Conservation (phyloP, 2,888 invertebrate species). For the Scaptomyza cyrtandrae region DNA sequence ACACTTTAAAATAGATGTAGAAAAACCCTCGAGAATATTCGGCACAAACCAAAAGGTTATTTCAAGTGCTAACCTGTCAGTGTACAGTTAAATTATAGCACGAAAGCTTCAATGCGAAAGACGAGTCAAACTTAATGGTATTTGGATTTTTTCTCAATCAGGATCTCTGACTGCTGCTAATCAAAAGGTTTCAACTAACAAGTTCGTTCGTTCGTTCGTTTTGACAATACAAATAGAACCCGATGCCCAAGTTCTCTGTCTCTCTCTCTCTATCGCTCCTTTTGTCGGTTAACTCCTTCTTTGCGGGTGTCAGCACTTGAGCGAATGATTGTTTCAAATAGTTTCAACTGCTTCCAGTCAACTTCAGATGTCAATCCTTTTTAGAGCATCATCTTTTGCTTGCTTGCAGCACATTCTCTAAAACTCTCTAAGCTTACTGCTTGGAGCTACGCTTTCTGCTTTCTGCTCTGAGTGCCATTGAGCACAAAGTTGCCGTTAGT, state of each 20-base stretch:
- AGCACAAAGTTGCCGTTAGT: slow-evolving; percentile 54
- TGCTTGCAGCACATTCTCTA: slow-evolving; percentile 28
- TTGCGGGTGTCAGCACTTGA: slow-evolving; percentile 24
- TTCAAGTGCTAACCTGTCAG: slow-evolving; percentile 5
- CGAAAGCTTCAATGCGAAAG: slow-evolving; percentile 2
- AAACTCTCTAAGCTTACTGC: background rate
- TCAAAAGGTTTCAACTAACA: slow-evolving; percentile 21
- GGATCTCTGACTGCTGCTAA: slow-evolving; percentile 14
- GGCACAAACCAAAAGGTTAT: slow-evolving; percentile 11
- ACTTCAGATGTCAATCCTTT: slow-evolving; percentile 55
- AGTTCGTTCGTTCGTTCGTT: background rate
- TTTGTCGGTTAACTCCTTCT: background rate
- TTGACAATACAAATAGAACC: slow-evolving; percentile 40
- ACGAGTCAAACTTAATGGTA: background rate
- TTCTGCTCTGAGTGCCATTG: slow-evolving; percentile 37
- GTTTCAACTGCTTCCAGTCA: slow-evolving; percentile 49
- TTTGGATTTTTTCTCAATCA: background rate
- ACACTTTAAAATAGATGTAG: background rate
- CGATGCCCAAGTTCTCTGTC: background rate
- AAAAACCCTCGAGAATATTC: slow-evolving; percentile 12
- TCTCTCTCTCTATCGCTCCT: too few species aligned
- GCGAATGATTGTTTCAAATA: slow-evolving; percentile 56
- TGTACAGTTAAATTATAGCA: slow-evolving; percentile 11
- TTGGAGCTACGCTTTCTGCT: background rate
- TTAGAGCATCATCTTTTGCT: slow-evolving; percentile 27